These are phyloP conservation scores for Xylophagus ater DNA, from an alignment of 2,888 invertebrate species.

Conservation along the genomic window DNA sequence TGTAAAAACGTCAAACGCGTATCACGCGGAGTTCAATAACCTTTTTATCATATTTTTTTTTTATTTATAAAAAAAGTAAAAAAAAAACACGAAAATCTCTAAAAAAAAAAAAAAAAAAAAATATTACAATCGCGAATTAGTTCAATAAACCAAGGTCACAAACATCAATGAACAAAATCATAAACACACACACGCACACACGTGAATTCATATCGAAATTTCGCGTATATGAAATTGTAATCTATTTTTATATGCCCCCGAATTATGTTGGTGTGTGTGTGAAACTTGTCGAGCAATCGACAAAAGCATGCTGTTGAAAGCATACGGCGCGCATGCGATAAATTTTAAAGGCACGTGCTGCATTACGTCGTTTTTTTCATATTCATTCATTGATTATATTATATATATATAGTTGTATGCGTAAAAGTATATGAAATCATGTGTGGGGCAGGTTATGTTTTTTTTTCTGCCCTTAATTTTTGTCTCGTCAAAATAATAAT, in stretches of 20 bases:
- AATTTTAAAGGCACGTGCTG: slow-evolving; percentile 26
- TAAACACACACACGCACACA: neutral
- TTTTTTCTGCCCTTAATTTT: slow-evolving; percentile 1
- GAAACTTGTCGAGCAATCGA: neutral
- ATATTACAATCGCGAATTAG: slow-evolving; percentile 7
- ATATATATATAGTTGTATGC: too few species aligned
- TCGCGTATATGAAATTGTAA: too few species aligned
- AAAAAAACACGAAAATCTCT: neutral
- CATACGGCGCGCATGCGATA: slow-evolving; percentile 19
- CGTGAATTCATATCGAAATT: neutral
- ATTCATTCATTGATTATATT: too few species aligned
- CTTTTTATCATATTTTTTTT: neutral
- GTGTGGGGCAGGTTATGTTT: slow-evolving; percentile 12
- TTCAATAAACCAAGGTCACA: slow-evolving; percentile 13
- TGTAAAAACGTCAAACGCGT: slow-evolving; percentile 1
- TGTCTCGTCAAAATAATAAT: neutral
- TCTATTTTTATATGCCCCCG: neutral
- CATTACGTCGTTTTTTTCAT: too few species aligned
- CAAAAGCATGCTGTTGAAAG: neutral
- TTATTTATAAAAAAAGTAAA: neutral
- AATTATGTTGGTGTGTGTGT: neutral
- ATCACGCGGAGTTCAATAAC: slow-evolving; percentile 5
- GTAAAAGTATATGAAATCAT: slow-evolving; percentile 2
- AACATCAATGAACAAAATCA: neutral
- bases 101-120: slow-evolving; percentile 6